Conservation (phyloP, 2,888 invertebrate genomes). For the Tortricodes alternella region DNA sequence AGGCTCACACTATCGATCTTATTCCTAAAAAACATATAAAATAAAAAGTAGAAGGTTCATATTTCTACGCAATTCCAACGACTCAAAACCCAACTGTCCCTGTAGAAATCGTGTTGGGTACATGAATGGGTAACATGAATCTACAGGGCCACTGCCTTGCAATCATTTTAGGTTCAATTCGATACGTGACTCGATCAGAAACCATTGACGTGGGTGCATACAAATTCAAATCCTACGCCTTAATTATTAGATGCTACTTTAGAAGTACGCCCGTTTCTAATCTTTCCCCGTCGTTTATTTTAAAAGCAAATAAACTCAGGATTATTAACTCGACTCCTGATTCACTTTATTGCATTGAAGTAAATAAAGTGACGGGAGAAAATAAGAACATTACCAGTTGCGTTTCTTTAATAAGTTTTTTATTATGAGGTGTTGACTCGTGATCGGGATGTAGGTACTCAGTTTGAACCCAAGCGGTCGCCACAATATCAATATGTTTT, state of each 20-base stretch:
- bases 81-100: too few relatives aligned
- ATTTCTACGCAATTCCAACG: too few relatives aligned
- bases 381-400: too few relatives aligned
- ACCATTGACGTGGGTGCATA: background rate
- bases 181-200: constrained; percentile 35
- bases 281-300: background rate
- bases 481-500: too few relatives aligned
- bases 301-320: background rate
- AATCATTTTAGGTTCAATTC: constrained; percentile 36
- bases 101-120: background rate
- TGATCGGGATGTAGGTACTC: too few relatives aligned
- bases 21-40: too few relatives aligned
- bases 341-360: background rate
- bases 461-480: too few relatives aligned
- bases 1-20: too few relatives aligned
- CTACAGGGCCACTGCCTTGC: constrained; percentile 5
- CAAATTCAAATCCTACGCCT: constrained; percentile 4
- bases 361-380: background rate
- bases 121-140: background rate
- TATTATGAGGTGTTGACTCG: too few relatives aligned
- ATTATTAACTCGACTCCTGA: background rate
- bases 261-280: background rate
- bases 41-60: too few relatives aligned
- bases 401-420: too few relatives aligned
- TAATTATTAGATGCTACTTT: background rate